These are phyloP conservation scores for Acipenser transmontanus DNA, from an alignment of 2,797 vertebrate genomes.

Conservation along the genomic window DNA sequence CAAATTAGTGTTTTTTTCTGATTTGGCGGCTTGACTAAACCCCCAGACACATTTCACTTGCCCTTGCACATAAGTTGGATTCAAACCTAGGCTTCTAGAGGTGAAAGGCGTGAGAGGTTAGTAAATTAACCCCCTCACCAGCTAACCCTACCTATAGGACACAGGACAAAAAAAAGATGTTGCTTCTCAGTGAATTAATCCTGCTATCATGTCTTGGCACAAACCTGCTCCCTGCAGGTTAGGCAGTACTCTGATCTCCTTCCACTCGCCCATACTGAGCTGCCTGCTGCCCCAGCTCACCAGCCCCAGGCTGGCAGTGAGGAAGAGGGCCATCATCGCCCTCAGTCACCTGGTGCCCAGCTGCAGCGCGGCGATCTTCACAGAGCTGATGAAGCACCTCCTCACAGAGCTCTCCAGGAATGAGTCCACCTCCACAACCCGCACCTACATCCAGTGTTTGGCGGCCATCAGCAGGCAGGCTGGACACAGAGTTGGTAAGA, in stretches of 20 bases:
- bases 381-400: conserved; percentile 80
- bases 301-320: conserved; percentile 83
- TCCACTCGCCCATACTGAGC: conserved; percentile 80
- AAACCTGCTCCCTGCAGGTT: conserved; percentile 52
- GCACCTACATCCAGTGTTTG: conserved; percentile 87
- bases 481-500: conserved; percentile 83
- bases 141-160: no score
- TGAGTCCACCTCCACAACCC: conserved; percentile 63
- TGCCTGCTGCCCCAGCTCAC: conserved; percentile 84
- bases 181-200: no score
- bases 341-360: conserved; percentile 83
- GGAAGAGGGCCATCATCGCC: conserved; percentile 83
- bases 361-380: conserved; percentile 77
- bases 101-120: no score
- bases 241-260: conserved; percentile 72
- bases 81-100: no score
- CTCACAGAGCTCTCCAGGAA: conserved; percentile 61
- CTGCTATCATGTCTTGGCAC: no score
- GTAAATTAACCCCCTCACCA: no score
- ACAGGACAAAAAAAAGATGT: no score
- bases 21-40: no score
- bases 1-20: no score
- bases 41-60: no score
- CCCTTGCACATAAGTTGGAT: no score
- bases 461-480: conserved; percentile 83